These are phyloP conservation scores for Brachionus manjavacas DNA, from an alignment of 1,140 invertebrate genomes.

Conservation along the genomic window DNA sequence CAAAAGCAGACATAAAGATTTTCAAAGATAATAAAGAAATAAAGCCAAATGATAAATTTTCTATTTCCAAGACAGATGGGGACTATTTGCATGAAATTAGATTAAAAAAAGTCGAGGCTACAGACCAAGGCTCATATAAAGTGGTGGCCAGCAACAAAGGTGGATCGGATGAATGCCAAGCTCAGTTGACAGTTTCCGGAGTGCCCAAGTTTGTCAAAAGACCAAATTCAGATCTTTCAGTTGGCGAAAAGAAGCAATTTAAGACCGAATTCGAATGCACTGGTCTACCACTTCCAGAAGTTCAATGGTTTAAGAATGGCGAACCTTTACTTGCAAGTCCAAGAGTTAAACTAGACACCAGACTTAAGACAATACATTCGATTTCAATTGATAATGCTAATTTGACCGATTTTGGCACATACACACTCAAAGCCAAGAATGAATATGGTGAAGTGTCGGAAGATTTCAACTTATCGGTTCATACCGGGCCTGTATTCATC, in stretches of 20 bases:
- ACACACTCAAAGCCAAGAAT: slow-evolving; percentile 74
- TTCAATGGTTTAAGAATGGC: slow-evolving; percentile 10
- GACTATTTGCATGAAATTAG: not conserved
- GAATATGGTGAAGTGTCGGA: slow-evolving; percentile 65
- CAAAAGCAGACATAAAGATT: not conserved
- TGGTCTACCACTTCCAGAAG: not conserved
- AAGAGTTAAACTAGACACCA: slow-evolving; percentile 1
- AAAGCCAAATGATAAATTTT: slow-evolving; percentile 8
- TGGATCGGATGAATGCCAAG: slow-evolving; percentile 86
- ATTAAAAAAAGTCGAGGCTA: not conserved
- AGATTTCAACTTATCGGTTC: not conserved
- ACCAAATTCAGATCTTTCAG: not conserved
- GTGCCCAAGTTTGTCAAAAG: not conserved
- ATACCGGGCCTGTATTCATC: not conserved
- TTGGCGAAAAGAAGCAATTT: slow-evolving; percentile 17
- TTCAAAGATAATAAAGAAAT: slow-evolving; percentile 38
- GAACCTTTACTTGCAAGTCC: not conserved
- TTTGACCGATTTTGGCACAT: slow-evolving; percentile 74
- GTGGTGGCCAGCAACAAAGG: slow-evolving; percentile 91
- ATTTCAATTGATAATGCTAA: slow-evolving; percentile 71
- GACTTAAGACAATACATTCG: slow-evolving; percentile 32
- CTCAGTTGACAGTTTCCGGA: slow-evolving; percentile 64
- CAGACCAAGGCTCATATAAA: slow-evolving; percentile 90
- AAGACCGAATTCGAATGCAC: slow-evolving; percentile 23
- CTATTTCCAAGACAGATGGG: not conserved